Percentiles rank a stretch among this genome's conserved stretches.
Conservation (phyloP, 2,113 vertebrate species). For the Trematocara unimaculatum region DNA sequence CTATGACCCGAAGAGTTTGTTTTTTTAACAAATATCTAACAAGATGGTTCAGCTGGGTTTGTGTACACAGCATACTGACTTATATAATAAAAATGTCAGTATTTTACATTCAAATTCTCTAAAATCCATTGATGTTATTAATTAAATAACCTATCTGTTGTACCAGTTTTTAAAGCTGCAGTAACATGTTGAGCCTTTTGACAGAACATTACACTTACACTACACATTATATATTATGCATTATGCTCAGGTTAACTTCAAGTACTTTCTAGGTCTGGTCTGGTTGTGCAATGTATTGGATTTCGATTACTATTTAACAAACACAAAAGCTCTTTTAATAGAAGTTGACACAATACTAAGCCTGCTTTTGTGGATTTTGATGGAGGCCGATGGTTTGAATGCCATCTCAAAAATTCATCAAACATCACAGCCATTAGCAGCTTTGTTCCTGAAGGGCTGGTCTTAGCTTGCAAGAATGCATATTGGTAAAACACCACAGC, state of each 20-base stretch:
- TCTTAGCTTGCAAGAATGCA: neutral
- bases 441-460: neutral
- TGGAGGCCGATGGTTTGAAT: neutral
- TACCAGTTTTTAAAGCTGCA: neutral
- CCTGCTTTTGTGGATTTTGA: neutral
- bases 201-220: neutral
- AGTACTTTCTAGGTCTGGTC: neutral
- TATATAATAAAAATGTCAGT: neutral
- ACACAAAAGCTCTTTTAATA: neutral
- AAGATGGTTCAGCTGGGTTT: neutral
- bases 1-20: neutral
- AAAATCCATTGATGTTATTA: neutral
- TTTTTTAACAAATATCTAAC: neutral
- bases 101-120: neutral
- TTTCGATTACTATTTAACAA: neutral
- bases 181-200: neutral
- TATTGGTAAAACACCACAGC: neutral
- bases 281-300: neutral
- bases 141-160: neutral
- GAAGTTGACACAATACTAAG: neutral
- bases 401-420: neutral
- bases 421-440: neutral
- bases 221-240: neutral
- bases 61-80: neutral
- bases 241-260: neutral